Evolutionary conservation across 2,113 vertebrate genomes (phyloP).

Genomic region (Indicator indicator): DNA sequence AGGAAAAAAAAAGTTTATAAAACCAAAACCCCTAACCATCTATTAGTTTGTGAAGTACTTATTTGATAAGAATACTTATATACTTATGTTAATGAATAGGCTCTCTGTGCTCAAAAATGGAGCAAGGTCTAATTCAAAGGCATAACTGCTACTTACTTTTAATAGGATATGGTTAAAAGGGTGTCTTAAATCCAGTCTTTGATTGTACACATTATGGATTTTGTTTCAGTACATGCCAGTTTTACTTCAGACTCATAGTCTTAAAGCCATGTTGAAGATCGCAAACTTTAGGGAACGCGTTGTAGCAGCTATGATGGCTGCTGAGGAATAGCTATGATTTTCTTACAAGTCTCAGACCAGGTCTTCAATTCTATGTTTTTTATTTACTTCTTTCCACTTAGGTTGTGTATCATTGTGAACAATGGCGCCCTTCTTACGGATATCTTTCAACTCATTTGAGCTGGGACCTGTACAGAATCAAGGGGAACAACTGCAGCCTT

Average conservation of each 20-base stretch:
- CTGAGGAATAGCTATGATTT: not conserved
- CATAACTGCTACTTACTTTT: not conserved
- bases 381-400: not conserved
- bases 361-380: not conserved
- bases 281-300: not conserved
- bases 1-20: not conserved
- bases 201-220: not conserved
- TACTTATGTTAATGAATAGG: not conserved
- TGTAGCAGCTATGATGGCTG: not conserved
- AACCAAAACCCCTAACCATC: not conserved
- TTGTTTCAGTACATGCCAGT: not conserved
- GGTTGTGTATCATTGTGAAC: conserved; percentile 10
- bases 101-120: not conserved
- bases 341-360: not conserved
- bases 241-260: not conserved
- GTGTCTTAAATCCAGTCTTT: not conserved
- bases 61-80: not conserved
- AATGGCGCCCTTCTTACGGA: conserved; percentile 95
- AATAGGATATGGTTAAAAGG: not conserved
- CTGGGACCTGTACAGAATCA: conserved; percentile 81
- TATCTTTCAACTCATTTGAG: conserved; percentile 92
- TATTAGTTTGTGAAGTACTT: not conserved
- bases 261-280: not conserved
- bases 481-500: conserved; percentile 79
- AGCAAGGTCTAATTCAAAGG: not conserved